Evolutionary conservation across 2,113 vertebrate genomes (phyloP), one percentile per base, ranked within the genome.

Genomic region (Marmota monax): DNA sequence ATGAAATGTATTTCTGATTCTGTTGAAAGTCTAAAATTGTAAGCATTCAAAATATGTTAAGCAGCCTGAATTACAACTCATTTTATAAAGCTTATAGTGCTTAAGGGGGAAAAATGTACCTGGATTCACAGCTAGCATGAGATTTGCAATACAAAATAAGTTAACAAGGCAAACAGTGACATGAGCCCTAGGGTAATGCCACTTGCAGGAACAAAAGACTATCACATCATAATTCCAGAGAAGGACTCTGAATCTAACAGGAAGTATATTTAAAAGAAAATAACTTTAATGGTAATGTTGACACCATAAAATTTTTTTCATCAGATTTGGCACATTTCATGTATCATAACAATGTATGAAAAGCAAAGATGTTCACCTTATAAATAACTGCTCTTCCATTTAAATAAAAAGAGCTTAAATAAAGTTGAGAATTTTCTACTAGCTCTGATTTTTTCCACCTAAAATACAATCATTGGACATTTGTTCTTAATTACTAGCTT

Each of bases 401-500:
- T 84, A 77, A 92, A 78, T 17, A 51, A 85, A 89, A 29, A 94
- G 42, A 73, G 12, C 37, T 85, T 48, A 37, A 42, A 74, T 27
- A 83, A 67, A 42, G 4, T 88, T 82, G 18, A 37, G 18, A 53
- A 93, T 37, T 84, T 58, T n/a, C 39, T 73, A 77, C 2, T 86
- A 83, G 0, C 12, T 72, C 12, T 92, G 72, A 96, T 91, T 96
- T 96, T 56, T 96, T 37, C 83, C 5, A 93, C 18, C 61, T 92
- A 27, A 61, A 56, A n/a, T 93, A 29, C 72, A 97, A 94, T 16
- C 51, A 83, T 39, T 4, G 1, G 45, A 5, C 53, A 95, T 94
- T 96, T n/a, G 13, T 58, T 90, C 45, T 87, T 97, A 96, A 97
- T 97, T 88, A 97, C 29, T 73, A 96, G n/a, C 5, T 96, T 45